phyloP scores from a whole-genome alignment of 2,797 vertebrate genomes.

The Danionella dracula region DNA sequence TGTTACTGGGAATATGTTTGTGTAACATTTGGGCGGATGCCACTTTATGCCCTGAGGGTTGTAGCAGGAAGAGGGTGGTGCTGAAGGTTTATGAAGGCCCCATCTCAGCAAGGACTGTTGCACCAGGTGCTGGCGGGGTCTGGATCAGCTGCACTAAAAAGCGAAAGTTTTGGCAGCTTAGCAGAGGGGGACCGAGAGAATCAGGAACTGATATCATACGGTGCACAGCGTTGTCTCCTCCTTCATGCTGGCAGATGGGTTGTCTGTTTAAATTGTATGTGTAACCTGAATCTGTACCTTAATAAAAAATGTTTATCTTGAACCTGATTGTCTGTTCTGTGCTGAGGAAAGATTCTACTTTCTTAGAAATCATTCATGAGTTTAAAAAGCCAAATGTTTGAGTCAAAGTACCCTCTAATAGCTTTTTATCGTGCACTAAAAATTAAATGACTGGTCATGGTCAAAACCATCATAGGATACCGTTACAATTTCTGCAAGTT shows the following conservation, averaged over 20 bases:
- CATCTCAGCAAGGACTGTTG: slow-evolving; percentile 48
- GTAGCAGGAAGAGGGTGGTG: neutral
- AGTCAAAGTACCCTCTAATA: too few relatives aligned
- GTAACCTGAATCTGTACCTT: slow-evolving; percentile 7
- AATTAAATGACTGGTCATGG: too few relatives aligned
- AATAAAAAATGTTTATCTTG: slow-evolving; percentile 1
- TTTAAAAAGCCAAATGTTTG: too few relatives aligned
- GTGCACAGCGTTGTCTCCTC: slow-evolving; percentile 3
- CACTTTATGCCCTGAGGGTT: slow-evolving; percentile 50
- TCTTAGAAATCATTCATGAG: too few relatives aligned
- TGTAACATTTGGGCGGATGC: slow-evolving; percentile 35
- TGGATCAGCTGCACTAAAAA: neutral
- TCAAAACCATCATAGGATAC: too few relatives aligned
- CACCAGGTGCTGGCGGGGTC: slow-evolving; percentile 48
- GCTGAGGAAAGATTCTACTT: too few relatives aligned
- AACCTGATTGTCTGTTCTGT: neutral
- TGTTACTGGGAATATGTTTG: too few relatives aligned
- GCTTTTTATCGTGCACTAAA: too few relatives aligned
- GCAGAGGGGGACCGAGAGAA: neutral
- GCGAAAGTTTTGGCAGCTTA: neutral
- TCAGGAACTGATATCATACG: neutral
- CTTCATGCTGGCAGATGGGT: slow-evolving; percentile 7
- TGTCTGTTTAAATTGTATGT: slow-evolving; percentile 16
- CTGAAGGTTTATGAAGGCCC: slow-evolving; percentile 15
- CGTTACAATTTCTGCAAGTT: too few relatives aligned